Percentiles rank a stretch among this genome's conserved stretches.
Conservation (phyloP, 1,140 invertebrate species). For the Zaprionus kolodkinae region DNA sequence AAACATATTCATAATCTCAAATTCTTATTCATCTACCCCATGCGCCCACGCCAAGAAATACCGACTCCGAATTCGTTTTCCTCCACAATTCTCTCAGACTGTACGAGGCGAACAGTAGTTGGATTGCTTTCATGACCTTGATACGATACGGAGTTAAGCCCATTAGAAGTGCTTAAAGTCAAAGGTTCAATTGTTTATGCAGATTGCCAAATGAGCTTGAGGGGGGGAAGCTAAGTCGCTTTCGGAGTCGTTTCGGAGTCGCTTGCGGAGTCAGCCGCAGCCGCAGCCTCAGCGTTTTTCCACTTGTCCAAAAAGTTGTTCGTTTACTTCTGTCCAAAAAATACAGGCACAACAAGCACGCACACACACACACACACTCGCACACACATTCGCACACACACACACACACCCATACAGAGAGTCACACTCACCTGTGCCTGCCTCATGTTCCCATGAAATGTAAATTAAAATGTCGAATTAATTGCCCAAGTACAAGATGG, state of each 20-base stretch:
- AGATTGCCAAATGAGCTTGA: slow-evolving; percentile 16
- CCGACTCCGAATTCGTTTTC: not conserved
- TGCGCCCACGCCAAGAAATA: too few species aligned
- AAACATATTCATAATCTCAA: too few species aligned
- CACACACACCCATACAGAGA: slow-evolving; percentile 1
- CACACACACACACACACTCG: slow-evolving; percentile 1
- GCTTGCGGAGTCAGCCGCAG: not conserved
- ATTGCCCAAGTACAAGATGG: slow-evolving; percentile 65
- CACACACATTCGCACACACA: not conserved
- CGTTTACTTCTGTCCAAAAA: slow-evolving; percentile 36
- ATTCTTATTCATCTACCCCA: too few species aligned
- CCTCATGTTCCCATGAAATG: slow-evolving; percentile 66
- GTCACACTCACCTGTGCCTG: slow-evolving; percentile 43
- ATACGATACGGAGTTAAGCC: slow-evolving; percentile 17
- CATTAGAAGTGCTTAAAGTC: slow-evolving; percentile 16
- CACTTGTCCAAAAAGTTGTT: slow-evolving; percentile 51
- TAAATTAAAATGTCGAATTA: slow-evolving; percentile 79
- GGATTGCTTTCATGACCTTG: slow-evolving; percentile 17
- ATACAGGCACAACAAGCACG: not conserved
- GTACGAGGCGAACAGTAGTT: not conserved
- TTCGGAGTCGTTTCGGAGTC: slow-evolving; percentile 26
- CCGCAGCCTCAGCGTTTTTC: not conserved
- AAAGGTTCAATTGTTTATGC: slow-evolving; percentile 34
- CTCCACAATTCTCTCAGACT: not conserved
- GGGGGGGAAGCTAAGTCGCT: not conserved